Evolutionary conservation across 2,888 invertebrate species (phyloP).

Genomic region (Sesia bembeciformis): DNA sequence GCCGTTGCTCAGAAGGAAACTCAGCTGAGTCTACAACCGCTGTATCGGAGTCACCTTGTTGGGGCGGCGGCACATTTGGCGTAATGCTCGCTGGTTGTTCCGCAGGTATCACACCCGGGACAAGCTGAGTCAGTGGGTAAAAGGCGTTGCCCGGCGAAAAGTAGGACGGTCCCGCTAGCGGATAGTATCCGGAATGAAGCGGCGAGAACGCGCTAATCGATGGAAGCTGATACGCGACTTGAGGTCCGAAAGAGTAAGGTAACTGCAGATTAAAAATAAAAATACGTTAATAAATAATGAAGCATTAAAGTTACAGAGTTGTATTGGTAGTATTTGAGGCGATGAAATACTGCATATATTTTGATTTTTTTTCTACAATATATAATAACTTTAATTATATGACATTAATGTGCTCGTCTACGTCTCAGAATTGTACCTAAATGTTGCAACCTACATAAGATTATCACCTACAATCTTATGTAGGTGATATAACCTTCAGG

Average conservation of each 20-base stretch:
- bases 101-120: constrained; percentile 12
- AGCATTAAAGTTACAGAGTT: too few species aligned
- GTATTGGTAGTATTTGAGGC: too few species aligned
- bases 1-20: constrained; percentile 22
- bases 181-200: constrained; percentile 30
- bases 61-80: constrained; percentile 20
- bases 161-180: constrained; percentile 30
- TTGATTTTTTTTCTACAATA: too few species aligned
- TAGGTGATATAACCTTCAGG: too few species aligned
- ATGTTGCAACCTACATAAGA: too few species aligned
- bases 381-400: too few species aligned
- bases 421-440: too few species aligned
- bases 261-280: constrained; percentile 29
- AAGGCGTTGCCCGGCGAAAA: constrained; percentile 30
- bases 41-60: constrained; percentile 41
- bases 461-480: too few species aligned
- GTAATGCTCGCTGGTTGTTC: constrained; percentile 13
- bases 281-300: neutral
- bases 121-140: constrained; percentile 26
- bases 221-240: constrained; percentile 38
- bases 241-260: constrained; percentile 40
- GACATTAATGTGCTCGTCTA: too few species aligned
- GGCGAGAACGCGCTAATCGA: constrained; percentile 30
- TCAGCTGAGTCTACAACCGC: constrained; percentile 59
- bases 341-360: too few species aligned